Conservation (phyloP, 2,797 vertebrate genomes). For the Pseudocheirus occidentalis region DNA sequence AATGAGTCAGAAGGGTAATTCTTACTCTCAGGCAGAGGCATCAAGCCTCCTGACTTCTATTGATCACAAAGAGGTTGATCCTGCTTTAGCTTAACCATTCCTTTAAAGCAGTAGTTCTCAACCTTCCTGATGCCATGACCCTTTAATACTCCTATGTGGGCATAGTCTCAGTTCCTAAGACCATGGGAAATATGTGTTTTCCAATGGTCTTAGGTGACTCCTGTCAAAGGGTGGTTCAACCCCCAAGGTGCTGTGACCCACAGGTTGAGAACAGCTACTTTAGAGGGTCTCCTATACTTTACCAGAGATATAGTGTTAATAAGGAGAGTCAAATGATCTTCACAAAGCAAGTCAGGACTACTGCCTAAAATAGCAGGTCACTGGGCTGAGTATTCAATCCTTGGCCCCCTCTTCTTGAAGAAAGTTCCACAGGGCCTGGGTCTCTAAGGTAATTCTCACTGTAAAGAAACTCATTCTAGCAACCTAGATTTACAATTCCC, state of each 20-base stretch:
- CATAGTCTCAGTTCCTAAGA: no score
- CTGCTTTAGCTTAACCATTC: constrained; percentile 1
- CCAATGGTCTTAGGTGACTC: no score
- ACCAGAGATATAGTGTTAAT: background rate
- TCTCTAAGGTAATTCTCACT: constrained; percentile 43
- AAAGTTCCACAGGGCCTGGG: background rate
- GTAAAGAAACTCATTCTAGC: background rate
- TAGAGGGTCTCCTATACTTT: constrained; percentile 10
- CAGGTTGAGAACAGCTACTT: no score
- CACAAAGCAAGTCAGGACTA: constrained; percentile 15
- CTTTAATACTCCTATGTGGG: no score
- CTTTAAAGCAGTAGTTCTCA: no score
- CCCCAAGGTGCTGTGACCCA: no score
- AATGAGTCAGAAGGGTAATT: constrained; percentile 8
- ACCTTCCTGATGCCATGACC: no score
- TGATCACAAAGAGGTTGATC: background rate
- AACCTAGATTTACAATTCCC: background rate
- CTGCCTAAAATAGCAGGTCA: background rate
- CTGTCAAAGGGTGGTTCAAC: no score
- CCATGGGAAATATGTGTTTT: no score
- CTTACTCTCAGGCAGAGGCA: background rate
- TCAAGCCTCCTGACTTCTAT: background rate
- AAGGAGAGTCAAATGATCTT: background rate
- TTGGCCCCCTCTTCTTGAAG: background rate
- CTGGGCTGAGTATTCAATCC: background rate